These are phyloP conservation scores for Diglossa cyanea DNA, from an alignment of 2,797 vertebrate genomes.

Conservation along the genomic window DNA sequence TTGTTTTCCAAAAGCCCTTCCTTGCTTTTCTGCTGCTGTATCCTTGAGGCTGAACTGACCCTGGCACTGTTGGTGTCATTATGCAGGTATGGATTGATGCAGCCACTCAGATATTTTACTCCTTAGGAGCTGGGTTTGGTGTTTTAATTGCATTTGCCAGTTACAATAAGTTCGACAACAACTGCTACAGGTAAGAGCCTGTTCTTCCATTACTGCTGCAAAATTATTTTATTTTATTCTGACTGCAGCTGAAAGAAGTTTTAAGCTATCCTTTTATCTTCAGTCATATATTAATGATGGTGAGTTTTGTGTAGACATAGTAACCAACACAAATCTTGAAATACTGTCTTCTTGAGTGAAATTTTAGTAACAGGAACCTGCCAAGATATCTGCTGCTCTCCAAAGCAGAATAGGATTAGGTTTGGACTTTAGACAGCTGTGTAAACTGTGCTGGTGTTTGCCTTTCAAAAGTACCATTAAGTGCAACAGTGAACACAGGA, in stretches of 20 bases:
- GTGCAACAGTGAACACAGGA: not conserved
- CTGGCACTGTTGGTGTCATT: constrained; percentile 35
- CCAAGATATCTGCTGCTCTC: not conserved
- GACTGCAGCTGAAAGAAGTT: not conserved
- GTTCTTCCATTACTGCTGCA: not conserved
- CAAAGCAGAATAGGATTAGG: constrained; percentile 35
- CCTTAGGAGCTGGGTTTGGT: constrained; percentile 95
- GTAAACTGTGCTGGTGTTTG: constrained; percentile 51
- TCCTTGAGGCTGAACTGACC: not conserved
- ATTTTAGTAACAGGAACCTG: constrained; percentile 27
- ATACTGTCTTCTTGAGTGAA: not conserved
- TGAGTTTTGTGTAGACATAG: not conserved
- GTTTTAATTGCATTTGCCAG: constrained; percentile 97
- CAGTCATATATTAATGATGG: not conserved
- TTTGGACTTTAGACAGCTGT: constrained; percentile 53
- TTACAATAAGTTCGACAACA: constrained; percentile 99
- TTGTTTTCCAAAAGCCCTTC: not conserved
- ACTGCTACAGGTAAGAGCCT: constrained; percentile 92
- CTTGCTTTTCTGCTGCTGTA: not conserved
- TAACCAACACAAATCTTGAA: constrained; percentile 33
- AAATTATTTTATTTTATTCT: not conserved
- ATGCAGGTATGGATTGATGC: constrained; percentile 97
- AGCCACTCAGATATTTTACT: constrained; percentile 98
- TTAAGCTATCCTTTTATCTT: not conserved
- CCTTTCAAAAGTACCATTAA: constrained; percentile 43